Conservation (phyloP, 2,797 vertebrate species). For the Paguma larvata region DNA sequence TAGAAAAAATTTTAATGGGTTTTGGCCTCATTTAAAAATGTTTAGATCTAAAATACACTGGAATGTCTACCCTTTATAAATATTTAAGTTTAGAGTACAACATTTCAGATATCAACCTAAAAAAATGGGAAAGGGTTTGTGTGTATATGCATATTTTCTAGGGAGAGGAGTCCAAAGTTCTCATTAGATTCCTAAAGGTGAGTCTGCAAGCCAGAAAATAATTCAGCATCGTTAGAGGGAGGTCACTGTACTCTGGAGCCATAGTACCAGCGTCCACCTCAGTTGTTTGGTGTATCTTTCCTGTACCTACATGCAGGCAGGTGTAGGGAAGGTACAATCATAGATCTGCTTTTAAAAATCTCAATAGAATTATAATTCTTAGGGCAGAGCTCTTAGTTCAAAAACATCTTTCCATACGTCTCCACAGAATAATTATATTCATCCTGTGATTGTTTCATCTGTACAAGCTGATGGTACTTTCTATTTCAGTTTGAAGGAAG, state of each 20-base stretch:
- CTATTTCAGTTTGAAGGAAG: conserved; percentile 97
- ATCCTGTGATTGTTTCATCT: background rate
- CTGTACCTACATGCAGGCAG: background rate
- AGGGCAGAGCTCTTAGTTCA: background rate
- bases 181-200: background rate
- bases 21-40: background rate
- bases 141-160: background rate
- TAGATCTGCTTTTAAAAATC: background rate
- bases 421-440: background rate
- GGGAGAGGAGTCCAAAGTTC: background rate
- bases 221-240: background rate
- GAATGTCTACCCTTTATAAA: background rate
- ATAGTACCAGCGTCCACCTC: background rate
- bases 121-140: background rate
- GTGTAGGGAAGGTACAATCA: background rate
- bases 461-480: conserved; percentile 70
- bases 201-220: background rate
- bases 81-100: conserved; percentile 42
- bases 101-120: background rate
- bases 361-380: background rate
- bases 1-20: background rate
- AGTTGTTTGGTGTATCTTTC: background rate
- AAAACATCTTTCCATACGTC: background rate
- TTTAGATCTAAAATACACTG: conserved; percentile 17
- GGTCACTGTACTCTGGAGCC: background rate